A percentile compares a stretch with the other conserved stretches of the same genome.
Conservation (phyloP, 2,113 vertebrate species). For the Regulus satrapa region DNA sequence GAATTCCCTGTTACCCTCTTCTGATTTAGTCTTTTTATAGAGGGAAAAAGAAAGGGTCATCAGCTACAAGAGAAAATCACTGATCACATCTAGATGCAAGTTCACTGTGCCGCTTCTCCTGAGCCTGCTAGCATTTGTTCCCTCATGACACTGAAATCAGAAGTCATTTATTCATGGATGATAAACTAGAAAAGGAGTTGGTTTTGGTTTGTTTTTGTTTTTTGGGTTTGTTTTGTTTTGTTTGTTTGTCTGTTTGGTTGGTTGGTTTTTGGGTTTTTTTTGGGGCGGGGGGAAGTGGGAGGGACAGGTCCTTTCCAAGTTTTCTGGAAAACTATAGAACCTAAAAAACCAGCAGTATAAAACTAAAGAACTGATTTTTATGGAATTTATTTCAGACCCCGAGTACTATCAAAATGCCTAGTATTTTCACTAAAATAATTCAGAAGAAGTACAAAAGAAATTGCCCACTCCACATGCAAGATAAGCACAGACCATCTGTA, state of each 20-base stretch:
- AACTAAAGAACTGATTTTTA: neutral
- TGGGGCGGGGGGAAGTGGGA: too few relatives aligned
- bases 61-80: neutral
- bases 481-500: neutral
- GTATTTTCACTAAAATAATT: neutral
- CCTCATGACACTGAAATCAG: neutral
- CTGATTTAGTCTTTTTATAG: neutral
- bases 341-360: neutral
- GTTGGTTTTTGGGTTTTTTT: too few relatives aligned
- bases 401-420: neutral
- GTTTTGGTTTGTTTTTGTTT: too few relatives aligned
- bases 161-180: neutral
- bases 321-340: neutral
- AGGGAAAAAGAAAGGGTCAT: neutral
- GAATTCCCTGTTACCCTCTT: neutral
- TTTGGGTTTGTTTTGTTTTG: too few relatives aligned
- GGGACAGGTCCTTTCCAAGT: accelerated
- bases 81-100: neutral
- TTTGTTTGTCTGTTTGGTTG: too few relatives aligned
- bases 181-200: too few relatives aligned
- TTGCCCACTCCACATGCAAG: neutral
- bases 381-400: neutral
- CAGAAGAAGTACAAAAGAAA: neutral
- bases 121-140: neutral
- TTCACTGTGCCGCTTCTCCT: accelerated